Evolutionary conservation across 2,888 invertebrate genomes (phyloP).

Genomic region (Osmoderma eremita): DNA sequence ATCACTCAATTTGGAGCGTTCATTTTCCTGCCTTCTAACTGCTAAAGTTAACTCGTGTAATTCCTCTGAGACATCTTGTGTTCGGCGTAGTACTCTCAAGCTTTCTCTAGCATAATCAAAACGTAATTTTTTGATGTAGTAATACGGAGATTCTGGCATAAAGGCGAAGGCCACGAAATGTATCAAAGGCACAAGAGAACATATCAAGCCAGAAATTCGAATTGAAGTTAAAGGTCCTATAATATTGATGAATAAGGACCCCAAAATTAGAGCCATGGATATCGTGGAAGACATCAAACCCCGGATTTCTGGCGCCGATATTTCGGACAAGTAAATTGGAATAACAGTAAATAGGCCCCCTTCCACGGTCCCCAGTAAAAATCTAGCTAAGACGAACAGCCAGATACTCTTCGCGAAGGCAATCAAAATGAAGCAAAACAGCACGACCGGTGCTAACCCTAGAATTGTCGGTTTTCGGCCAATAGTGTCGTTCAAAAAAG

Average conservation of each 20-base stretch:
- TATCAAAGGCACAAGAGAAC: slow-evolving; percentile 68
- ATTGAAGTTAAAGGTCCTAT: slow-evolving; percentile 71
- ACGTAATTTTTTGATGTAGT: slow-evolving; percentile 61
- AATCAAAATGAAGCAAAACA: slow-evolving; percentile 71
- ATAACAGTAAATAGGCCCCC: slow-evolving; percentile 61
- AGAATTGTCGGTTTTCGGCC: slow-evolving; percentile 68
- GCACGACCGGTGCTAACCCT: slow-evolving; percentile 60
- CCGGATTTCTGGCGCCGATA: slow-evolving; percentile 67
- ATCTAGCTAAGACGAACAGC: slow-evolving; percentile 65
- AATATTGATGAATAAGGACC: slow-evolving; percentile 71
- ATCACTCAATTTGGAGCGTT: slow-evolving; percentile 65
- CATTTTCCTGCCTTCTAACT: slow-evolving; percentile 63
- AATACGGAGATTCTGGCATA: slow-evolving; percentile 75
- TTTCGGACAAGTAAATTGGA: slow-evolving; percentile 71
- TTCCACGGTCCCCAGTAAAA: slow-evolving; percentile 67
- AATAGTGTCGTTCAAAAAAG: slow-evolving; percentile 71
- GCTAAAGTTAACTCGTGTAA: slow-evolving; percentile 49
- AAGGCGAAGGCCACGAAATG: slow-evolving; percentile 69
- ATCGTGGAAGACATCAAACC: slow-evolving; percentile 72
- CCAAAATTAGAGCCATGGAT: slow-evolving; percentile 68
- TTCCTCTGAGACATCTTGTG: slow-evolving; percentile 65
- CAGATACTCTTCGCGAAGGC: slow-evolving; percentile 69
- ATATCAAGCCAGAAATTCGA: slow-evolving; percentile 67
- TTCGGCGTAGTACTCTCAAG: slow-evolving; percentile 70
- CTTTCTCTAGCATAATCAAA: slow-evolving; percentile 65